phyloP scores from a whole-genome alignment of 1,140 invertebrate genomes.

The Neoseiulus cucumeris region DNA sequence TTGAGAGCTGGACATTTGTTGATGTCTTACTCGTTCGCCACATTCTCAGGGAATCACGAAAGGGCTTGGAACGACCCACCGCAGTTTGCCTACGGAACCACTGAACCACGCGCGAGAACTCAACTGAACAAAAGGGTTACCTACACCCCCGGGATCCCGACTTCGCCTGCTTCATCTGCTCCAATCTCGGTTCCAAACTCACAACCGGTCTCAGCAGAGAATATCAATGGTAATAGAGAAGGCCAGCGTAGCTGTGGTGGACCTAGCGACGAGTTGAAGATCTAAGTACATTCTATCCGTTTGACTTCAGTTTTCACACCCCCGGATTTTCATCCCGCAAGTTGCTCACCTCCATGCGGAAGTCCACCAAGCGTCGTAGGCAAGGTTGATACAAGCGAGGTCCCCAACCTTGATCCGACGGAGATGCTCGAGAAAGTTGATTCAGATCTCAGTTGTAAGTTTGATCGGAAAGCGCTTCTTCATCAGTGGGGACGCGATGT shows the following conservation, averaged over 20 bases:
- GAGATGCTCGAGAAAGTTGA: not conserved
- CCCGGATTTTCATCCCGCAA: not conserved
- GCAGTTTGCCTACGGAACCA: not conserved
- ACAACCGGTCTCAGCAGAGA: not conserved
- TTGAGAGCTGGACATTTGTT: too few relatives aligned
- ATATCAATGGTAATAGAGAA: too few relatives aligned
- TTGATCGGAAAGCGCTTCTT: too few relatives aligned
- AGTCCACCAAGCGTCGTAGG: not conserved
- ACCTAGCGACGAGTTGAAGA: too few relatives aligned
- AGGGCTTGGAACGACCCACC: conserved; percentile 1
- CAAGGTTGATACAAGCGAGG: not conserved
- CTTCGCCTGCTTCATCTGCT: not conserved
- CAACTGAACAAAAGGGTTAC: not conserved
- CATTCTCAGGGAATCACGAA: not conserved
- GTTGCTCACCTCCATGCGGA: not conserved
- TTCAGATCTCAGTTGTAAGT: not conserved
- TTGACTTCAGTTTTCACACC: not conserved
- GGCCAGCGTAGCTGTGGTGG: too few relatives aligned
- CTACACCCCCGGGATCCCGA: not conserved
- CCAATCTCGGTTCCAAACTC: not conserved
- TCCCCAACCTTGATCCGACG: not conserved
- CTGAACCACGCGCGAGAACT: not conserved
- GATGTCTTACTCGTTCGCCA: too few relatives aligned
- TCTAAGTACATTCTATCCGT: not conserved
- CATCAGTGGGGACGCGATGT: too few relatives aligned